These are phyloP conservation scores for Boloria euphrosyne DNA, from an alignment of 2,888 invertebrate species.

Conservation along the genomic window DNA sequence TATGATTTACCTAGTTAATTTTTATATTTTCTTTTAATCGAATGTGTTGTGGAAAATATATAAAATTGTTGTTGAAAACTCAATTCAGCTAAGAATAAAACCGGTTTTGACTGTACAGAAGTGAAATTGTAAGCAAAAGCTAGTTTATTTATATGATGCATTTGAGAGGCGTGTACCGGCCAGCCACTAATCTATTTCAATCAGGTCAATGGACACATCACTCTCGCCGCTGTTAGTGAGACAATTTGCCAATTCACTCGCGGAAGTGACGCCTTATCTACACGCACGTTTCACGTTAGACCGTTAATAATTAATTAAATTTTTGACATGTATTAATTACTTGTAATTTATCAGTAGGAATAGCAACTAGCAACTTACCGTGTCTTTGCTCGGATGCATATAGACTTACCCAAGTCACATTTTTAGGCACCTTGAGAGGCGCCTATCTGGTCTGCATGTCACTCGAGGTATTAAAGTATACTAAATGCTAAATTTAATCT, in stretches of 20 bases:
- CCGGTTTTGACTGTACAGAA: background rate
- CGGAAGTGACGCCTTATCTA: constrained; percentile 34
- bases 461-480: too few species aligned
- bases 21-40: too few species aligned
- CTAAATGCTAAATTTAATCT: too few species aligned
- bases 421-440: too few species aligned
- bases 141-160: constrained; percentile 10
- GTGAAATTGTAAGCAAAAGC: background rate
- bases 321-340: background rate
- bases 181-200: constrained; percentile 45
- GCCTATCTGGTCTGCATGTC: too few species aligned
- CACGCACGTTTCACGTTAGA: constrained; percentile 18
- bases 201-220: constrained; percentile 50
- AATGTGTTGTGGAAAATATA: too few species aligned
- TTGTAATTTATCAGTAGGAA: background rate
- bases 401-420: too few species aligned
- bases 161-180: constrained; percentile 25
- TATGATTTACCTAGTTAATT: too few species aligned
- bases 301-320: constrained; percentile 14
- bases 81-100: too few species aligned
- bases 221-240: constrained; percentile 50
- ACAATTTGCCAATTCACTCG: constrained; percentile 56
- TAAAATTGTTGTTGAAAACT: too few species aligned
- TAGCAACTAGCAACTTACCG: background rate
- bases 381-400: too few species aligned